Conservation (phyloP, 92 coral and sea anemone genomes). For the Heliopora coerulea region DNA sequence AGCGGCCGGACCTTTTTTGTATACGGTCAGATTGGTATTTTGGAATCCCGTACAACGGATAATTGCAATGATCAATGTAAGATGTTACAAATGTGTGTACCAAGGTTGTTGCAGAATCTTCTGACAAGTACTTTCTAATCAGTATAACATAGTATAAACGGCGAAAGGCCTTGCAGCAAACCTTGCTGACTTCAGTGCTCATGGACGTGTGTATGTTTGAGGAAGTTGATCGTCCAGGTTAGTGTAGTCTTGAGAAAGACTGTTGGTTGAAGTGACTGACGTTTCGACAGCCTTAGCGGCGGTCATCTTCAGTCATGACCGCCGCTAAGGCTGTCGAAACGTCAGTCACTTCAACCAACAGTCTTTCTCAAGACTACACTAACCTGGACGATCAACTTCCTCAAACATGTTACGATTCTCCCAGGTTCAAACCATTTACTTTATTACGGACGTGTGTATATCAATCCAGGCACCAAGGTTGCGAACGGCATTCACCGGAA, state of each 20-base stretch:
- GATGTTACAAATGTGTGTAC: slow-evolving; percentile 18
- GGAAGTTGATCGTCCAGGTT: too few species aligned
- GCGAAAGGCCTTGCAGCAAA: slow-evolving; percentile 8
- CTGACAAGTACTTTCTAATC: slow-evolving; percentile 10
- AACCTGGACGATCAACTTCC: too few species aligned
- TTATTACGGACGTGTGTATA: background rate
- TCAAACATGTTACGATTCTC: too few species aligned
- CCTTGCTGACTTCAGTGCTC: slow-evolving; percentile 1
- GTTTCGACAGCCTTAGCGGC: too few species aligned
- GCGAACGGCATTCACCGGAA: background rate
- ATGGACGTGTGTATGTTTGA: slow-evolving; percentile 3
- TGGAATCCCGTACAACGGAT: slow-evolving; percentile 29
- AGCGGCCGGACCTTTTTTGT: slow-evolving; percentile 8
- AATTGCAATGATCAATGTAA: slow-evolving; percentile 25
- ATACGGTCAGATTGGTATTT: slow-evolving; percentile 22
- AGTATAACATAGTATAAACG: background rate
- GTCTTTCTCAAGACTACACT: too few species aligned
- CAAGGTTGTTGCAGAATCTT: slow-evolving; percentile 9
- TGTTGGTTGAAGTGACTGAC: too few species aligned
- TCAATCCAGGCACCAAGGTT: background rate
- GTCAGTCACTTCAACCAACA: too few species aligned
- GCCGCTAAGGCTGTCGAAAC: too few species aligned
- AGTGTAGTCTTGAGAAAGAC: too few species aligned
- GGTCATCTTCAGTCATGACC: too few species aligned
- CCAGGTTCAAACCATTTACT: too few species aligned